These are phyloP conservation scores for Hymenochirus boettgeri DNA, from an alignment of 2,113 vertebrate species.

Conservation along the genomic window DNA sequence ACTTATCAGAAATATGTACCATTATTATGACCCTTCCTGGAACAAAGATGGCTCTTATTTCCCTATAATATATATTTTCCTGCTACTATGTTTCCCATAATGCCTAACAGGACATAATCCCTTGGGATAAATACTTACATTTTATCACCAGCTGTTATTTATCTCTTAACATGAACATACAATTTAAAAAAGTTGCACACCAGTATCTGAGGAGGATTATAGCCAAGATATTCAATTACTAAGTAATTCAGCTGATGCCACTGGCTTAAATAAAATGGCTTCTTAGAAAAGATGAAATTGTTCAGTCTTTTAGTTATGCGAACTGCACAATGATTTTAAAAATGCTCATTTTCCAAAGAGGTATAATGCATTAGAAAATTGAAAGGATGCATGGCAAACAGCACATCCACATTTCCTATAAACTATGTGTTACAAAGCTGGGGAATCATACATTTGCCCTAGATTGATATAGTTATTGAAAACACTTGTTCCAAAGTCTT, in stretches of 20 bases:
- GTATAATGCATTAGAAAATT: slow-evolving; percentile 24
- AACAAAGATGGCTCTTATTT: too few species aligned
- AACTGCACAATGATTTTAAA: slow-evolving; percentile 27
- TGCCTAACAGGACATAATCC: slow-evolving; percentile 26
- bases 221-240: slow-evolving; percentile 18
- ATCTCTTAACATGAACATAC: not conserved
- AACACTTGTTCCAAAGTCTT: slow-evolving; percentile 21
- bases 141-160: slow-evolving; percentile 26
- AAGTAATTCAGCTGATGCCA: slow-evolving; percentile 19
- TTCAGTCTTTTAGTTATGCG: slow-evolving; percentile 22
- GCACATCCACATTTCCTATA: slow-evolving; percentile 25
- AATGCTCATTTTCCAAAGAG: slow-evolving; percentile 13
- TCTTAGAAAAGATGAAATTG: slow-evolving; percentile 35
- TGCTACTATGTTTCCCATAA: too few species aligned
- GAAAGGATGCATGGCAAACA: slow-evolving; percentile 10
- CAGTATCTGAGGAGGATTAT: slow-evolving; percentile 23
- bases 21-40: too few species aligned
- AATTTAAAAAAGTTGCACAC: slow-evolving; percentile 30
- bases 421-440: slow-evolving; percentile 6
- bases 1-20: too few species aligned
- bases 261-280: slow-evolving; percentile 32
- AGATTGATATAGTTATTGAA: slow-evolving; percentile 28
- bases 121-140: slow-evolving; percentile 12
- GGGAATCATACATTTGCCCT: not conserved
- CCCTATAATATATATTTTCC: too few species aligned